Evolutionary conservation across 1,140 invertebrate genomes (phyloP), one percentile per base, ranked within the genome.

Genomic region (Eriosoma lanigerum): DNA sequence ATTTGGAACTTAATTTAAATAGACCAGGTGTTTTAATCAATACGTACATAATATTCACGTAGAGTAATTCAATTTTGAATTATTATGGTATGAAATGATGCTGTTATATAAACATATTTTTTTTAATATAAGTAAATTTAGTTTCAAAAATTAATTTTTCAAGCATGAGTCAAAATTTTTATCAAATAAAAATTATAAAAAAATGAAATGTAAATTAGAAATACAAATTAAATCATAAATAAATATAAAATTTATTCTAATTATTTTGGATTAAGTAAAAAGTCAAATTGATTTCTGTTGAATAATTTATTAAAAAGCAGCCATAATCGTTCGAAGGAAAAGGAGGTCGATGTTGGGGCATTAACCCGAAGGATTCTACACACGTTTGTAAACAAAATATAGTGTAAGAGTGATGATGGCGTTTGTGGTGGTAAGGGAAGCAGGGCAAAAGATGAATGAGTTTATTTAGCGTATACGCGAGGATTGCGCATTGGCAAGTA

Each of bases 381-480:
- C 54, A 38, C 29, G 52, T 46, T 76, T 56, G 73, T 76, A 76
- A 76, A 76, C 73, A 76, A 76, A 76, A 60, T 76, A 19, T 54
- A 60, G 19, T 13, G 73, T 15, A 72, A 38, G 12, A 75, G 50
- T 32, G 24, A 75, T 9, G 50, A 26, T 46, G 50, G 72, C 4
- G 13, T 38, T 24, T 48, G 52, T 24, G 54, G 52, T 26, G 54
- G 73, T 26, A 44, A 56, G 52, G 29, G 54, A 58, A 75, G 52
- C 38, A 46, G 38, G 32, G 73, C 73, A 24, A 76, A 76, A 76
- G 54, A 76, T 76, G 73, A 76, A 76, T 76, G 73, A 76, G 73
- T 76, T 76, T 76, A 60, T 56, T 76, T 76, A 76, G 32, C 72
- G 72, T 75, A 52, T 52, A 72, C 68, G 26, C 9, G 46, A n/a